These are phyloP conservation scores for Apogon talboti DNA, from an alignment of 2,797 vertebrate genomes.

Conservation along the genomic window DNA sequence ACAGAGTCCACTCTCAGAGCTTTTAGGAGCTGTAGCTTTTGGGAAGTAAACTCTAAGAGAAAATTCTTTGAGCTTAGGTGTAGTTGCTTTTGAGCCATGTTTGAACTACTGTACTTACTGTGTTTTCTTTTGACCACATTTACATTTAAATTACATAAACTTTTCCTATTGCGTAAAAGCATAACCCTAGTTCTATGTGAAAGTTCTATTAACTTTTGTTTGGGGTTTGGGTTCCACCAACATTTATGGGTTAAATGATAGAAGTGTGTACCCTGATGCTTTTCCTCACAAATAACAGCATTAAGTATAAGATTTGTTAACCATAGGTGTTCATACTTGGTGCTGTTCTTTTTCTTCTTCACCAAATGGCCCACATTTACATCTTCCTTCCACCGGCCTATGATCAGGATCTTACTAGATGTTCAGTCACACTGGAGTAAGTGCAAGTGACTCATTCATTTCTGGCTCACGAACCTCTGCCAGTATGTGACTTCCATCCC, in stretches of 20 bases:
- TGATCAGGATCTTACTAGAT: slow-evolving; percentile 12
- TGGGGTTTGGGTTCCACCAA: no score
- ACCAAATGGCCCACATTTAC: slow-evolving; percentile 10
- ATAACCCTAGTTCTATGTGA: no score
- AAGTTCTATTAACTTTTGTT: no score
- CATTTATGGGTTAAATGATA: slow-evolving; percentile 1
- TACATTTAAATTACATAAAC: no score
- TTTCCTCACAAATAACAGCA: not conserved
- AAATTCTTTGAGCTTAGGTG: no score
- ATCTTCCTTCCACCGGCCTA: not conserved
- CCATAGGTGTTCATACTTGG: not conserved
- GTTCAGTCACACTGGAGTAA: slow-evolving; percentile 33
- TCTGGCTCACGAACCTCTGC: slow-evolving; percentile 29
- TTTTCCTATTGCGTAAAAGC: no score
- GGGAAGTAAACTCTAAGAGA: no score
- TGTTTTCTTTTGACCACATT: no score
- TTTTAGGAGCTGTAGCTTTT: no score
- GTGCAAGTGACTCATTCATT: slow-evolving; percentile 53
- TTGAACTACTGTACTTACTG: no score
- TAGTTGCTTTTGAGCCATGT: no score
- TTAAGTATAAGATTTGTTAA: slow-evolving; percentile 20
- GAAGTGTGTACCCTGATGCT: not conserved
- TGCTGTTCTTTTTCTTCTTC: not conserved
- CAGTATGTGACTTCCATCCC: slow-evolving; percentile 55
- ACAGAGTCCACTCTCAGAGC: no score